Conservation (phyloP, 2,888 invertebrate genomes). For the Drosophila nr. fundita region DNA sequence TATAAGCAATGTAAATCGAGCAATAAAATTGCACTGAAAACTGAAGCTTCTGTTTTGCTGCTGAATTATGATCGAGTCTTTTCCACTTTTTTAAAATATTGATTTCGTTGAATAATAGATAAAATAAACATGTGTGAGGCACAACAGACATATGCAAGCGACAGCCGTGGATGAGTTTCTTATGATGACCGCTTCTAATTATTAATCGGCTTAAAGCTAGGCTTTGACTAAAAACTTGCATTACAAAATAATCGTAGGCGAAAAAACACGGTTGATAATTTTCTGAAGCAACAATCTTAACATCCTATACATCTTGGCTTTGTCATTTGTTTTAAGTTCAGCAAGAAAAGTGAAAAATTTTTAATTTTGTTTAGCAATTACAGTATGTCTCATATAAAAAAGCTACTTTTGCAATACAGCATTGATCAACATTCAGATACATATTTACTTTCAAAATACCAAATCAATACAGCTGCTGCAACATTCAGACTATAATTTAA, state of each 20-base stretch:
- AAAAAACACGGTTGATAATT: not conserved
- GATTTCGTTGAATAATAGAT: too few species aligned
- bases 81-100: not conserved
- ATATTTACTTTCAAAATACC: not conserved
- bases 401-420: not conserved
- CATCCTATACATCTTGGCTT: not conserved
- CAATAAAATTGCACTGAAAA: not conserved
- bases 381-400: not conserved
- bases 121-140: not conserved
- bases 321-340: not conserved
- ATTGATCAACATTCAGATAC: not conserved
- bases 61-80: not conserved
- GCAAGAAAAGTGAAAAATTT: too few species aligned
- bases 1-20: conserved; percentile 9
- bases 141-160: conserved; percentile 5
- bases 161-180: conserved; percentile 13
- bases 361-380: not conserved
- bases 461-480: not conserved
- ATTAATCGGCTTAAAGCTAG: conserved; percentile 20
- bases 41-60: not conserved
- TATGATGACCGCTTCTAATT: conserved; percentile 27
- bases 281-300: not conserved
- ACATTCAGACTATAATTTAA: not conserved
- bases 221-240: conserved; percentile 6
- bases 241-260: not conserved